Percentiles rank a stretch among this genome's conserved stretches.
These are phyloP conservation scores for Amphimedon queenslandica DNA, from an alignment of 37 sponge, comb jelly and placozoan genomes.

Conservation along the genomic window DNA sequence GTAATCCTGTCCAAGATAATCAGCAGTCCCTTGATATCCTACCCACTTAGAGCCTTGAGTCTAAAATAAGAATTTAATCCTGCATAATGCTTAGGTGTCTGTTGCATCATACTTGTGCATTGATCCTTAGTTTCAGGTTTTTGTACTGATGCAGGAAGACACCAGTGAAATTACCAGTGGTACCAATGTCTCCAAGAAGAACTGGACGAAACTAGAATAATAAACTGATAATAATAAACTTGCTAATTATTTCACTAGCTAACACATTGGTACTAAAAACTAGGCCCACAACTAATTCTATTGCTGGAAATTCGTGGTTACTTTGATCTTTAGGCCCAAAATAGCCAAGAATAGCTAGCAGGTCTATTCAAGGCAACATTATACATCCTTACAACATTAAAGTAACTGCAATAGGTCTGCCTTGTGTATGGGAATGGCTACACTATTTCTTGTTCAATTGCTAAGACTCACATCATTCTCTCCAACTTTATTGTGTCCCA, in stretches of 20 bases:
- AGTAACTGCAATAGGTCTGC: no score
- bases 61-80: slow-evolving; percentile 13
- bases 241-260: no score
- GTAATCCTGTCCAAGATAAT: slow-evolving; percentile 76
- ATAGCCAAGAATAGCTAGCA: not conserved
- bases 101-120: slow-evolving; percentile 41
- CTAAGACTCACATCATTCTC: slow-evolving; percentile 68
- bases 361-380: no score
- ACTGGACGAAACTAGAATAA: slow-evolving; percentile 58
- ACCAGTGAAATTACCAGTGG: slow-evolving; percentile 54
- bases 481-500: slow-evolving; percentile 62
- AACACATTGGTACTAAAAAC: no score
- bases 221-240: not conserved
- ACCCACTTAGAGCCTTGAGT: slow-evolving; percentile 61
- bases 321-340: no score
- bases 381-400: no score
- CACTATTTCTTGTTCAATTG: not conserved
- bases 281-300: no score
- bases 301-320: no score
- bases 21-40: slow-evolving; percentile 59
- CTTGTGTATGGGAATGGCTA: no score
- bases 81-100: not conserved
- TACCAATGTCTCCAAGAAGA: slow-evolving; percentile 63
- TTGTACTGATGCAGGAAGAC: slow-evolving; percentile 48
- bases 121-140: slow-evolving; percentile 35